Evolutionary conservation across 2,888 invertebrate genomes (phyloP), one percentile per base, ranked within the genome.

Genomic region (Euclidia mi): DNA sequence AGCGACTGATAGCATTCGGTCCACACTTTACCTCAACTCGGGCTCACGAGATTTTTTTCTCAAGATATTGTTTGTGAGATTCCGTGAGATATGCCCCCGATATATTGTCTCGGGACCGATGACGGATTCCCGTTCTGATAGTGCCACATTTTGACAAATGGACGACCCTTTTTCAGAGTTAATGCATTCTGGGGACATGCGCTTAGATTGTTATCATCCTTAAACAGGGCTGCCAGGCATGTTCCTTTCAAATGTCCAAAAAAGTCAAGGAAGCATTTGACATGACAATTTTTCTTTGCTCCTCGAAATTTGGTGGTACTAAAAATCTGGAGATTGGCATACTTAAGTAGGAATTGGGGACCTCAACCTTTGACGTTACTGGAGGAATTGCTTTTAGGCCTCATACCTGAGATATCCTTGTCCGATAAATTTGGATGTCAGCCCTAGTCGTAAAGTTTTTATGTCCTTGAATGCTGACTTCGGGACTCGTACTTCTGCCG

Each of bases 131-230:
- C 75, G 71, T 78, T 70, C 79, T 68, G 93, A 94, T 94, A 92
- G 84, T 86, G 88, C 88, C 90, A 88, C 78, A 77, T 85, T 92
- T 92, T 94, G 94, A 94, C 92, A 93, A 94, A 94, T 94, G 84
- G 89, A 64, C 61, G 85, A 85, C 84, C 91, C 88, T 90, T 90
- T 88, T 88, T 87, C 83, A 83, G 83, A 76, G 84, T 85, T 85
- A 87, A 87, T 85, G 84, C 84, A 81, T 81, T 79, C 68, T 65
- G 68, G 78, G 70, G 80, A 80, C 84, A 72, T 89, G 88, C 85
- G 85, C 82, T 87, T 87, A 87, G 90, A 89, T 90, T 57, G 57
- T 89, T 80, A 84, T 86, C 74, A 50, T 41, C 10, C 20, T 52
- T 28, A 53, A 61, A 50, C 71, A 72, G 67, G 71, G 70, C 44